Conservation (phyloP, 2,797 vertebrate species). For the Danio tinwini region DNA sequence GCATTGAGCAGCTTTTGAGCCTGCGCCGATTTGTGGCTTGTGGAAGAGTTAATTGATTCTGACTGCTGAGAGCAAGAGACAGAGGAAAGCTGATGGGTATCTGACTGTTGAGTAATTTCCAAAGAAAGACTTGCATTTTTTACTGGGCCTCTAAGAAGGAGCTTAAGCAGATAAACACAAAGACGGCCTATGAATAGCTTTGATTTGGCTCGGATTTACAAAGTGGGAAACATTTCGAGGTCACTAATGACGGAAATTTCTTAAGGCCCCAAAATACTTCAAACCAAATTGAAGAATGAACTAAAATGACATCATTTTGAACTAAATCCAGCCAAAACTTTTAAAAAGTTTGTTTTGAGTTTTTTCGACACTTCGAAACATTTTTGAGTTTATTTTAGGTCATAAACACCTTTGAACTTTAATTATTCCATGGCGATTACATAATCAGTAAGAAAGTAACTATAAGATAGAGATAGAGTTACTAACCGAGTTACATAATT, state of each 20-base stretch:
- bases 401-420: too few species aligned
- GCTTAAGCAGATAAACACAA: constrained; percentile 70
- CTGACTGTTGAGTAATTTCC: constrained; percentile 71
- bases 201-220: not conserved
- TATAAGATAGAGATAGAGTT: too few species aligned
- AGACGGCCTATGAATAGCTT: not conserved
- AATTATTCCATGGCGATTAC: too few species aligned
- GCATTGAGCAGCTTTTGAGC: constrained; percentile 61
- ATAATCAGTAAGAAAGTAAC: too few species aligned
- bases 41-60: constrained; percentile 71
- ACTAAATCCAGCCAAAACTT: too few species aligned
- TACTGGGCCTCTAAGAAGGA: constrained; percentile 20
- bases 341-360: too few species aligned
- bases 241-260: constrained; percentile 2
- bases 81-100: constrained; percentile 70
- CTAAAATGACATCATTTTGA: too few species aligned
- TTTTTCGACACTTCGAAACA: too few species aligned
- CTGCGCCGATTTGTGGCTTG: constrained; percentile 46
- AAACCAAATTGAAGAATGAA: too few species aligned
- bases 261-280: not conserved
- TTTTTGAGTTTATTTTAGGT: too few species aligned
- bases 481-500: too few species aligned
- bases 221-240: constrained; percentile 18
- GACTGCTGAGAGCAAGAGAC: constrained; percentile 60
- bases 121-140: constrained; percentile 63